phyloP scores from a whole-genome alignment of 2,888 invertebrate genomes.

The Apodemia duryi region DNA sequence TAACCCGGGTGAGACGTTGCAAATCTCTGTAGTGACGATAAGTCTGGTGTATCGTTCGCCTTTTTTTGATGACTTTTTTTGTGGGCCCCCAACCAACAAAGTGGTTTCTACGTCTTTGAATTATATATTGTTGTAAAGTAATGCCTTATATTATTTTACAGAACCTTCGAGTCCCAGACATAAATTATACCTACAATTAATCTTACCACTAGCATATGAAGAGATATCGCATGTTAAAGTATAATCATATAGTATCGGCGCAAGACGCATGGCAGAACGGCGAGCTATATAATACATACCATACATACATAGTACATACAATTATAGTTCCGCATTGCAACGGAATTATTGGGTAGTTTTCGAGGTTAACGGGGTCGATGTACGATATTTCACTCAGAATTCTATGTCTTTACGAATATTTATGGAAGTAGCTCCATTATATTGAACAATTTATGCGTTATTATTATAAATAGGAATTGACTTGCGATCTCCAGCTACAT shows the following conservation, averaged over 20 bases:
- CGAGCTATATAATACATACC: conserved; percentile 46
- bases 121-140: too few relatives aligned
- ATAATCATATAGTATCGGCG: conserved; percentile 31
- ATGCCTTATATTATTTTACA: too few relatives aligned
- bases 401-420: conserved; percentile 2
- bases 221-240: not conserved
- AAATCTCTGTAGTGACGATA: too few relatives aligned
- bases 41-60: too few relatives aligned
- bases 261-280: conserved; percentile 35
- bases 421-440: not conserved
- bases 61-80: too few relatives aligned
- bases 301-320: conserved; percentile 39
- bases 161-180: too few relatives aligned
- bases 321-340: conserved; percentile 54
- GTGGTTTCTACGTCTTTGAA: too few relatives aligned
- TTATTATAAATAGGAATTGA: not conserved
- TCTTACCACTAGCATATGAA: not conserved
- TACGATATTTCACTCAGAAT: conserved; percentile 33
- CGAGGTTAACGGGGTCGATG: conserved; percentile 43
- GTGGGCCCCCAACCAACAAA: too few relatives aligned
- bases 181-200: too few relatives aligned
- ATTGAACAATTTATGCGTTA: not conserved
- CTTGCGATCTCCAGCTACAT: not conserved
- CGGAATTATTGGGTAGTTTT: conserved; percentile 50
- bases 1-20: too few relatives aligned